Evolutionary conservation across 2,888 invertebrate species (phyloP), one percentile per base, ranked within the genome.

Genomic region (Parapristionchus giblindavisi): DNA sequence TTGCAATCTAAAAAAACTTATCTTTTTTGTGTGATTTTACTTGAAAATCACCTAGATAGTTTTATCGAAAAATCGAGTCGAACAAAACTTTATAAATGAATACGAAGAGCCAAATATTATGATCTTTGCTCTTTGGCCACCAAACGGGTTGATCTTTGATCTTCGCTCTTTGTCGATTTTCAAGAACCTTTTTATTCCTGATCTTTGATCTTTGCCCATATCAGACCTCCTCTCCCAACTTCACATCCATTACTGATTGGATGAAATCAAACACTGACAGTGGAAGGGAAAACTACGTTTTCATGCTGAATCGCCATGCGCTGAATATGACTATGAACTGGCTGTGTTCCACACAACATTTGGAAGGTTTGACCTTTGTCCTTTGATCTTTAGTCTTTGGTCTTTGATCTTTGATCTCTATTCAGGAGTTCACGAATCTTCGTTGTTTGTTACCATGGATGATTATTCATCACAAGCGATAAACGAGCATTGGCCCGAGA

Each of bases 241-340:
- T 73, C 14, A 4, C 3, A 0, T 6, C 14, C 29, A 48, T 51
- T 21, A n/a, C 52, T 21, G 61, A 73, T 0, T 43, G 43, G 51
- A 60, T 73, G 73, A 24, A 36, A 6, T 27, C n/a, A 27, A 73
- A 73, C 51, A 43, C 43, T 3, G 48, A 17, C 1, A n/a, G 3
- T 6, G 58, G 34, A 11, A 51, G 38, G 56, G 70, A 71, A 38
- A 60, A 60, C 48, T 73, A 60, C 36, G 78, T 87, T 24, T 68
- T 87, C 4, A 83, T 87, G 52, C 78, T 85, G 21, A 87, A 87
- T 70, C 76, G 79, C 52, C 83, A 87, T 75, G 86, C 86, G 8
- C 72, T 86, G 8, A 84, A 87, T 60, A 87, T 87, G 87, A 87
- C 87, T 0, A 76, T 80, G 34, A 87, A 87, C 65, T 87, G 86